Conservation (phyloP, 2,113 vertebrate genomes). For the Brachyistius frenatus region DNA sequence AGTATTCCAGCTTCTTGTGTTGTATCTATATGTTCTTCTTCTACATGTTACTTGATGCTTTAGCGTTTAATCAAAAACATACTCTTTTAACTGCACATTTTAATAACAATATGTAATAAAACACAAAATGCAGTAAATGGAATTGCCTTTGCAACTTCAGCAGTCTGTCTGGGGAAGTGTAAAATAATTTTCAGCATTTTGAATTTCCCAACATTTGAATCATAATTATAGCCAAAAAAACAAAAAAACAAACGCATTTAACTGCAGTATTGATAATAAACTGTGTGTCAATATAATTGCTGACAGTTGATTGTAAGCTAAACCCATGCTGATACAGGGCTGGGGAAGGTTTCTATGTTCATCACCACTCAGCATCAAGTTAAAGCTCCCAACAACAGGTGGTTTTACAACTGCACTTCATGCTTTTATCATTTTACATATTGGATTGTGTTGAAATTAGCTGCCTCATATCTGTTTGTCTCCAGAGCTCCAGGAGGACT, state of each 20-base stretch:
- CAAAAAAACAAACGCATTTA: too few relatives aligned
- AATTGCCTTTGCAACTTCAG: too few relatives aligned
- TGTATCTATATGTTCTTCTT: background rate
- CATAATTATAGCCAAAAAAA: too few relatives aligned
- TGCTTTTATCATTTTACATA: background rate
- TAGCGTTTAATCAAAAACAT: too few relatives aligned
- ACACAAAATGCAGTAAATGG: too few relatives aligned
- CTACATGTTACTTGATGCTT: too few relatives aligned
- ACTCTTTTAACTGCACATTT: too few relatives aligned
- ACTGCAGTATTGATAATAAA: too few relatives aligned
- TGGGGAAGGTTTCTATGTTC: background rate
- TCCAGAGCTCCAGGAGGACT: constrained; percentile 8
- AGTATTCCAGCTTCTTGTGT: background rate
- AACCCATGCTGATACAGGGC: background rate
- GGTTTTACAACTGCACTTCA: background rate
- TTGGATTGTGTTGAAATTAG: constrained; percentile 10
- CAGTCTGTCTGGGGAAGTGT: too few relatives aligned
- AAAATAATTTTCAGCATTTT: too few relatives aligned
- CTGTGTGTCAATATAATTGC: background rate
- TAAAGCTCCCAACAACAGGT: background rate
- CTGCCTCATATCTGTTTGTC: constrained; percentile 2
- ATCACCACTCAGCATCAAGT: background rate
- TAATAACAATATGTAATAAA: too few relatives aligned
- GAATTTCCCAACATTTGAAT: too few relatives aligned
- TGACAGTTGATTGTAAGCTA: background rate